These are phyloP conservation scores for Picathartes gymnocephalus DNA, from an alignment of 2,113 vertebrate genomes.

Conservation along the genomic window DNA sequence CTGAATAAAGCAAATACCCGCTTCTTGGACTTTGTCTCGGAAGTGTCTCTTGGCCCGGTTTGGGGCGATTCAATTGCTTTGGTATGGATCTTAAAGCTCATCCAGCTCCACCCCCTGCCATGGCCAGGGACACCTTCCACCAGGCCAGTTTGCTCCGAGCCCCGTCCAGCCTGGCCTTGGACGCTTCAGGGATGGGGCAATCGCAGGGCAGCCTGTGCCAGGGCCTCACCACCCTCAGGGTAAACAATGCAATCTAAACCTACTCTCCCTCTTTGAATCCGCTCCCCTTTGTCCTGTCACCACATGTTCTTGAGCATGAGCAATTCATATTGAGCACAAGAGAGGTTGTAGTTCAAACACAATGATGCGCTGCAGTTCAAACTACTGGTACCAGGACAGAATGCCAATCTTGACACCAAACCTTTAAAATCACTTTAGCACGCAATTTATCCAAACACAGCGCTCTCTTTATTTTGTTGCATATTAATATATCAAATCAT, in stretches of 20 bases:
- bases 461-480: neutral
- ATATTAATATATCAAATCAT: neutral
- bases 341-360: rapidly evolving
- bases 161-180: too few species aligned
- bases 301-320: neutral
- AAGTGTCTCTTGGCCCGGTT: too few species aligned
- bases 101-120: neutral
- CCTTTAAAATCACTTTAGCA: neutral
- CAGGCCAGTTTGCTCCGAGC: neutral
- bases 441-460: neutral
- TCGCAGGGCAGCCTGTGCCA: neutral
- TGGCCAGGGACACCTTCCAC: neutral
- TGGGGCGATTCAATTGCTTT: neutral
- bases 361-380: rapidly evolving
- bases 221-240: neutral
- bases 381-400: neutral
- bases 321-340: neutral
- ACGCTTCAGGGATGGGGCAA: neutral
- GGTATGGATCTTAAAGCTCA: too few species aligned
- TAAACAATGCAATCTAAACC: neutral
- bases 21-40: too few species aligned
- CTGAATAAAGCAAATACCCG: too few species aligned
- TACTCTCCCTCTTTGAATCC: neutral
- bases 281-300: too few species aligned
- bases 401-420: neutral